Conservation (phyloP, 1,140 invertebrate genomes). For the Neodiprion pinetum region DNA sequence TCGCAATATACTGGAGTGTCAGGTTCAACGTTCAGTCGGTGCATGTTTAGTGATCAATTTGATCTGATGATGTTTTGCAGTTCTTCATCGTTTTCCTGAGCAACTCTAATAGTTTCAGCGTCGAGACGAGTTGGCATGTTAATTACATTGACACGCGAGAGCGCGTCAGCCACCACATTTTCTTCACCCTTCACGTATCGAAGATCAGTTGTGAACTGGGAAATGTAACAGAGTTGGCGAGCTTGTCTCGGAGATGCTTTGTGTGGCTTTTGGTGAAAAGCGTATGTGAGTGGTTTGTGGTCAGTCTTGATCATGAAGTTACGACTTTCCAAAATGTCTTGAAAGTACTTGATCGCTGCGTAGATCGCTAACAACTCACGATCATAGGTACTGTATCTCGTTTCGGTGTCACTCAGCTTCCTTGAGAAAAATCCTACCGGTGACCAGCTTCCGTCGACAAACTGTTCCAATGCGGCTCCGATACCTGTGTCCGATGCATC, state of each 20-base stretch:
- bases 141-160: conserved; percentile 33
- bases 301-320: conserved; percentile 34
- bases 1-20: conserved; percentile 24
- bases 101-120: conserved; percentile 27
- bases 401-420: conserved; percentile 29
- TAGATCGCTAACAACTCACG: conserved; percentile 42
- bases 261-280: conserved; percentile 30
- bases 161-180: conserved; percentile 42
- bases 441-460: conserved; percentile 19
- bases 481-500: conserved; percentile 19
- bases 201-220: conserved; percentile 41
- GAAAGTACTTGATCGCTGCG: conserved; percentile 17
- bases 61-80: conserved; percentile 24
- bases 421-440: conserved; percentile 41
- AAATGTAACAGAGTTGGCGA: conserved; percentile 36
- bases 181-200: conserved; percentile 34
- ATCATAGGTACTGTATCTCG: conserved; percentile 32
- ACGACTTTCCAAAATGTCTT: conserved; percentile 13
- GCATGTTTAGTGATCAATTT: conserved; percentile 15
- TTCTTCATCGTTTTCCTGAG: conserved; percentile 32
- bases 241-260: conserved; percentile 27
- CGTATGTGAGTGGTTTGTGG: conserved; percentile 40
- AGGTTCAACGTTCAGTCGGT: conserved; percentile 19
- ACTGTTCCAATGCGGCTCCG: conserved; percentile 29
- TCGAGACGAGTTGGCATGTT: conserved; percentile 21